Evolutionary conservation across 35 echinoderm and acorn worm genomes (phyloP).

Genomic region (Ophioderma brevispina): DNA sequence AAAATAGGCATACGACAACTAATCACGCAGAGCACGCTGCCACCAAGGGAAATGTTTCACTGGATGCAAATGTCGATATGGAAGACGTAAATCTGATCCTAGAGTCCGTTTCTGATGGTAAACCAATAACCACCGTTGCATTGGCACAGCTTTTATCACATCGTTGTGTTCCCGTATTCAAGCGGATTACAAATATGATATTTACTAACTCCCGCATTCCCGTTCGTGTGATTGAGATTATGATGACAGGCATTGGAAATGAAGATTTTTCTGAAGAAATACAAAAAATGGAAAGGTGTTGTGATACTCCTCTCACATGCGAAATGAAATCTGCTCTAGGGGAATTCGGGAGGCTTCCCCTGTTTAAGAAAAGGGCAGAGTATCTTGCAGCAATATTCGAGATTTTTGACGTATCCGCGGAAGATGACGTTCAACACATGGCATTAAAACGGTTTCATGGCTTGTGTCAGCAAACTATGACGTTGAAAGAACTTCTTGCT

Average conservation of each 20-base stretch:
- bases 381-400: background rate
- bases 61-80: background rate
- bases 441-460: background rate
- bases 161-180: background rate
- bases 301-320: background rate
- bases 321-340: background rate
- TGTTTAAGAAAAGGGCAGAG: background rate
- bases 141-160: background rate
- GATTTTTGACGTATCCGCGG: background rate
- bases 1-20: no score
- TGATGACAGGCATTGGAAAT: background rate
- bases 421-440: background rate
- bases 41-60: background rate
- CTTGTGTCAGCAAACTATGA: background rate
- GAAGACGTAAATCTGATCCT: background rate
- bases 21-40: background rate
- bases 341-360: background rate
- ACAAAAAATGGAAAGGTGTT: background rate
- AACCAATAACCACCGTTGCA: background rate
- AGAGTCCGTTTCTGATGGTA: background rate
- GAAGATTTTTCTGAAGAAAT: background rate
- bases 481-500: background rate
- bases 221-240: background rate
- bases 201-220: background rate
- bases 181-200: background rate